A percentile compares a stretch with the other conserved stretches of the same genome.
Evolutionary conservation across 2,797 vertebrate genomes (phyloP).

Genomic region (Pangasius larnaudii): DNA sequence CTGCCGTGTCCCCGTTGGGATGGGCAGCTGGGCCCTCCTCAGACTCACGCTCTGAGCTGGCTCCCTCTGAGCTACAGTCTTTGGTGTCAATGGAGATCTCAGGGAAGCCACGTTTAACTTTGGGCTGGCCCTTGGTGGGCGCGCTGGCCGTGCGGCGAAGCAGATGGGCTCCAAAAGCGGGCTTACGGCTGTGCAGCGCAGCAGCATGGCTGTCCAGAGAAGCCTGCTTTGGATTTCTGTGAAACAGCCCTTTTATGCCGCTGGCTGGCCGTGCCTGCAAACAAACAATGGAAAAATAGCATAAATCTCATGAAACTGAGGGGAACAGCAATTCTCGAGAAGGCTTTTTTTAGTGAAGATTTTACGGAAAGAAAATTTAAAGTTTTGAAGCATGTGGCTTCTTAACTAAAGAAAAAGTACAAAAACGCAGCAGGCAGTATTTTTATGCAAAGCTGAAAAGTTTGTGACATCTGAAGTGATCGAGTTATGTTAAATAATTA

Average conservation of each 20-base stretch:
- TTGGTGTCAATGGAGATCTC: conserved; percentile 86
- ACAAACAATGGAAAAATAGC: not conserved
- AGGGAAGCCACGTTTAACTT: conserved; percentile 86
- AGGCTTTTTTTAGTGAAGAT: not conserved
- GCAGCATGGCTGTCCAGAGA: conserved; percentile 99
- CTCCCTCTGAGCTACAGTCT: conserved; percentile 85
- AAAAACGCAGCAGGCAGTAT: conserved; percentile 17
- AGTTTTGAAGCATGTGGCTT: too few relatives aligned
- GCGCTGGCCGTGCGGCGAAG: conserved; percentile 94
- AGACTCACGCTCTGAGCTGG: conserved; percentile 79
- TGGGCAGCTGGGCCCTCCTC: conserved; percentile 70
- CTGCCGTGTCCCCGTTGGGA: conserved; percentile 51
- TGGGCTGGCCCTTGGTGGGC: conserved; percentile 93
- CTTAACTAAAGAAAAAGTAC: not conserved
- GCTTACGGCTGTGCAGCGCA: conserved; percentile 89
- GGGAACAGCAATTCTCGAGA: not conserved
- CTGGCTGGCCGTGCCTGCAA: conserved; percentile 87
- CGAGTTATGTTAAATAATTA: not conserved
- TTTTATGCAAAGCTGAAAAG: conserved; percentile 7
- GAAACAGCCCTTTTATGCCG: conserved; percentile 98
- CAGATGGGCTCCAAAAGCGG: conserved; percentile 91
- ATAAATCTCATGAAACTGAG: conserved; percentile 13
- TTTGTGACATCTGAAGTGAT: not conserved
- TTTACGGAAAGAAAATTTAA: not conserved
- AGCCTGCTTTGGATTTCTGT: conserved; percentile 96